These are phyloP conservation scores for Hemiprocne comata DNA, from an alignment of 2,113 vertebrate species.

Conservation along the genomic window DNA sequence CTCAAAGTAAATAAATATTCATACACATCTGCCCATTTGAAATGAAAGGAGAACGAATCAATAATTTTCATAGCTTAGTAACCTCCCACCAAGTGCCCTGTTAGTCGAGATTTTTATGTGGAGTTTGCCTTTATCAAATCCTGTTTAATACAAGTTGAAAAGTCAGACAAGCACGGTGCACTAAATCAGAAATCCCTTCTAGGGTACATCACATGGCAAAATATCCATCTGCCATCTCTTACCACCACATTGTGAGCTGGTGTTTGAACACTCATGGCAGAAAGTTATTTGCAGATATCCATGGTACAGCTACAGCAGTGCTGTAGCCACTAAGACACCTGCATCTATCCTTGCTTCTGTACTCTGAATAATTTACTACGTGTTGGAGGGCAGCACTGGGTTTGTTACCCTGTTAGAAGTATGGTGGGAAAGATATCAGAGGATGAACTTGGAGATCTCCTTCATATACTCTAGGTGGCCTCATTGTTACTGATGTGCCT, in stretches of 20 bases:
- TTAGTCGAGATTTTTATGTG: neutral
- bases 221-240: neutral
- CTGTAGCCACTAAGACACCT: accelerated
- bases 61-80: slow-evolving; percentile 8
- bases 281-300: neutral
- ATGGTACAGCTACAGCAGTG: neutral
- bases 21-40: slow-evolving; percentile 67
- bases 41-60: slow-evolving; percentile 29
- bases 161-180: neutral
- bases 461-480: accelerated
- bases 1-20: slow-evolving; percentile 75
- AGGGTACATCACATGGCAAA: neutral
- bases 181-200: slow-evolving; percentile 8
- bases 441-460: accelerated
- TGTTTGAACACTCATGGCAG: neutral
- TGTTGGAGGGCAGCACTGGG: accelerated
- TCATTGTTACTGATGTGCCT: accelerated
- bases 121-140: neutral
- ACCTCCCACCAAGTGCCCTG: slow-evolving; percentile 5
- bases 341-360: neutral
- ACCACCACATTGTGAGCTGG: neutral
- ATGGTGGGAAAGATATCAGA: accelerated
- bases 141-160: neutral
- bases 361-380: accelerated
- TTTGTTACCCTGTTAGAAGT: accelerated